phyloP scores from a whole-genome alignment of 2,888 invertebrate genomes.

The Homarus gammarus region DNA sequence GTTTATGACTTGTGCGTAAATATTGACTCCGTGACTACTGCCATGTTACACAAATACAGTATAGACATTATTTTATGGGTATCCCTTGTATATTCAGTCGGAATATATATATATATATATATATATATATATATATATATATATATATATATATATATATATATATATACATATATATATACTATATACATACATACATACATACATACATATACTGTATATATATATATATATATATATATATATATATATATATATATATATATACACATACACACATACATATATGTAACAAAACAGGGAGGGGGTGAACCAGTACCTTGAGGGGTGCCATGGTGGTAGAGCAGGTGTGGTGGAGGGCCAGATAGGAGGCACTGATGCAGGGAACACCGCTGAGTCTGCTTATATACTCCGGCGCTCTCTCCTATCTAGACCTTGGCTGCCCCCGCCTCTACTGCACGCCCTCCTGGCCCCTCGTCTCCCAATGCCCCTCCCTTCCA shows the following conservation, averaged over 20 bases:
- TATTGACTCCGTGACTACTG: background rate
- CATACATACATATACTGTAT: no score
- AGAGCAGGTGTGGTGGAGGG: background rate
- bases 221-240: no score
- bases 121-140: no score
- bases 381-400: background rate
- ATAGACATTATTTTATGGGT: no score
- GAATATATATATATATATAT: no score
- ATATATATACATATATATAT: no score
- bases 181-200: no score
- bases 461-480: background rate
- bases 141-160: no score
- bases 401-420: background rate
- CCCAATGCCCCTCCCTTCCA: background rate
- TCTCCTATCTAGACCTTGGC: background rate
- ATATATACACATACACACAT: background rate
- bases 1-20: background rate
- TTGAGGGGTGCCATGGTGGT: slow-evolving; percentile 5
- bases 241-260: no score
- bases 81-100: no score
- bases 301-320: background rate
- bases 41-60: no score
- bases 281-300: background rate
- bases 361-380: slow-evolving; percentile 5
- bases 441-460: background rate